Evolutionary conservation across 2,888 invertebrate genomes (phyloP).

Genomic region (Tinea pellionella): DNA sequence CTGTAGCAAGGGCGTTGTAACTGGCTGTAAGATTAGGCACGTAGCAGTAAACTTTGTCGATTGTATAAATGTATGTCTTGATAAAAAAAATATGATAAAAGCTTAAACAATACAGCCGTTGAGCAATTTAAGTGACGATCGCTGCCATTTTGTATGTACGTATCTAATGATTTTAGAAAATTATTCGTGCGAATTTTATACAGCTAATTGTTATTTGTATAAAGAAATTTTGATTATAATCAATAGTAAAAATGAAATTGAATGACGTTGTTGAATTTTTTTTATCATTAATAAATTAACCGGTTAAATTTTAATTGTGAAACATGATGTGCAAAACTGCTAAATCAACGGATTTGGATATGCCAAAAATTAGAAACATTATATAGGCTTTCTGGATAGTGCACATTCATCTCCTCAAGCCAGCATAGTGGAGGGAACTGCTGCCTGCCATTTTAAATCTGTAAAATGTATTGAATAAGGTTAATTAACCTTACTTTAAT

Average conservation of each 20-base stretch:
- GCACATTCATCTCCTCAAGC: no score
- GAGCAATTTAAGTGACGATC: constrained; percentile 4
- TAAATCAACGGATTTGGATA: no score
- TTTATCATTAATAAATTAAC: background rate
- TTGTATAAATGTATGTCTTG: background rate
- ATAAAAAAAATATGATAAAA: constrained; percentile 7
- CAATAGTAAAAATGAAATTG: background rate
- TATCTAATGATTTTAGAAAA: background rate
- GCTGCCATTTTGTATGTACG: background rate
- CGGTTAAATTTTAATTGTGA: background rate
- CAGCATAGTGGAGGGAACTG: no score
- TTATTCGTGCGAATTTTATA: background rate
- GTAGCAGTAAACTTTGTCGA: background rate
- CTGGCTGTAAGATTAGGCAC: background rate
- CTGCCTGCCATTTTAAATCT: no score
- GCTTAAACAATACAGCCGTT: constrained; percentile 2
- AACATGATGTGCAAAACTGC: no score
- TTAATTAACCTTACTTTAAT: no score
- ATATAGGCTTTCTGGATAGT: no score
- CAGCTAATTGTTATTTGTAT: background rate
- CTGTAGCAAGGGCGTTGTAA: background rate
- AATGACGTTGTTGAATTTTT: background rate
- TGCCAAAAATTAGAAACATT: no score
- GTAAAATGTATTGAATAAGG: no score
- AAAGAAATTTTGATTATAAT: background rate